Percentiles rank a stretch among this genome's conserved stretches.
Evolutionary conservation across 2,797 vertebrate species (phyloP).

Genomic region (Xenentodon cancila): DNA sequence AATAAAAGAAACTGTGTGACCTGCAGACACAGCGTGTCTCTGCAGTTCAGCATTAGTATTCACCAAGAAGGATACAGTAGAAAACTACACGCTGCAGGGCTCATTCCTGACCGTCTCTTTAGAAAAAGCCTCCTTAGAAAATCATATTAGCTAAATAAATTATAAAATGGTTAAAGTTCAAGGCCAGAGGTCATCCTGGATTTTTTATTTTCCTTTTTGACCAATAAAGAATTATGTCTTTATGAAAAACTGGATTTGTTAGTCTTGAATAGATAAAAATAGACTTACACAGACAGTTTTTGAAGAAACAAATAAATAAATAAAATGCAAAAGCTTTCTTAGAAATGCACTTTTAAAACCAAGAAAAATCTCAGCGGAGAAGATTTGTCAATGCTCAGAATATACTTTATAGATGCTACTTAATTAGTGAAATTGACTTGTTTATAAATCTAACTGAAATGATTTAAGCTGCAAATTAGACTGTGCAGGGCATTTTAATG

Average conservation of each 20-base stretch:
- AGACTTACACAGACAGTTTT: too few relatives aligned
- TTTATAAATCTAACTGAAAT: slow-evolving; percentile 67
- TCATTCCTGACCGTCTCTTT: not conserved
- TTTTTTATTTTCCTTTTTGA: too few relatives aligned
- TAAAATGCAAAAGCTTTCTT: not conserved
- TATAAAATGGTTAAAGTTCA: not conserved
- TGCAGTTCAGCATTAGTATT: not conserved
- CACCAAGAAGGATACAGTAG: not conserved
- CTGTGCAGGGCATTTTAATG: slow-evolving; percentile 46
- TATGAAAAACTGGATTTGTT: too few relatives aligned
- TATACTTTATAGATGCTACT: slow-evolving; percentile 85
- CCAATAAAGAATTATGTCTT: too few relatives aligned
- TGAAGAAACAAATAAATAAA: not conserved
- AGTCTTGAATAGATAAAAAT: not conserved
- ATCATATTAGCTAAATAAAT: slow-evolving; percentile 1
- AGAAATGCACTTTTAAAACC: slow-evolving; percentile 32
- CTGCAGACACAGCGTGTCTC: slow-evolving; percentile 2
- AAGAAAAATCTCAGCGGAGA: slow-evolving; percentile 76
- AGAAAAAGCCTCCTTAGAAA: not conserved
- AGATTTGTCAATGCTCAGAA: slow-evolving; percentile 84
- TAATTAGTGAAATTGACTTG: slow-evolving; percentile 76
- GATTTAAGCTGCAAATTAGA: slow-evolving; percentile 67
- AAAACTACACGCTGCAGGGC: not conserved
- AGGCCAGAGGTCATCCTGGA: not conserved
- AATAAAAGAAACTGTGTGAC: slow-evolving; percentile 20